Percentiles rank a stretch among this genome's conserved stretches.
These are phyloP conservation scores for Siniperca obscura DNA, from an alignment of 2,797 vertebrate species.

Conservation along the genomic window DNA sequence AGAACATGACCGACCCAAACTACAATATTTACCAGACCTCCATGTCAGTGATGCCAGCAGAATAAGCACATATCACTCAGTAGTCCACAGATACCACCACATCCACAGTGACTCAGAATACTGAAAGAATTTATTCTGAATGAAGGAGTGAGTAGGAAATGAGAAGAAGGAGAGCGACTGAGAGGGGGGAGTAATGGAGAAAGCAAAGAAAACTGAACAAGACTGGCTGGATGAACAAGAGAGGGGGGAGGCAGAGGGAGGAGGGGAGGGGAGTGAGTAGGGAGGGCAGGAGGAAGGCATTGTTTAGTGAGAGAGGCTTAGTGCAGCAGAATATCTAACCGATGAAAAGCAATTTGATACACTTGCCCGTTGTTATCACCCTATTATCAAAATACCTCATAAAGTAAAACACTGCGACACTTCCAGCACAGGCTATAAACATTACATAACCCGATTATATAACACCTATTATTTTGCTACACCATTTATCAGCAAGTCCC, in stretches of 20 bases:
- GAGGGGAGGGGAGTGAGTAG: background rate
- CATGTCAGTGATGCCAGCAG: background rate
- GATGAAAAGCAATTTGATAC: constrained; percentile 54
- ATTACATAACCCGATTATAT: constrained; percentile 71
- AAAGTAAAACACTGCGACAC: constrained; percentile 61
- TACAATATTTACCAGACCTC: constrained; percentile 53
- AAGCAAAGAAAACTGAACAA: constrained; percentile 16
- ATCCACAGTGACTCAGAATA: constrained; percentile 18
- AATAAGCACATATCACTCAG: constrained; percentile 12
- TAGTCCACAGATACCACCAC: constrained; percentile 21
- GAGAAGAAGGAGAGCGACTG: constrained; percentile 15
- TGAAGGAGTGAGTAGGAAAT: constrained; percentile 34
- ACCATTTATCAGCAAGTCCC: constrained; percentile 44
- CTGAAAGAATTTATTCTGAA: constrained; percentile 38
- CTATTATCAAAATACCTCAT: constrained; percentile 63
- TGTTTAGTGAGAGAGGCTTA: constrained; percentile 30
- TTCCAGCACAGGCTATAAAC: constrained; percentile 51
- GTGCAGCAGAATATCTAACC: constrained; percentile 53
- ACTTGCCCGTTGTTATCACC: constrained; percentile 63
- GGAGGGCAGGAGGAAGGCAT: constrained; percentile 18
- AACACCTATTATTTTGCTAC: constrained; percentile 48
- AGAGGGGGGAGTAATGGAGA: background rate
- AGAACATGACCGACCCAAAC: constrained; percentile 18
- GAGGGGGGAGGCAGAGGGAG: background rate
- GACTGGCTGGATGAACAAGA: constrained; percentile 15